Conservation (phyloP, 2,113 vertebrate genomes). For the Casuarius casuarius region DNA sequence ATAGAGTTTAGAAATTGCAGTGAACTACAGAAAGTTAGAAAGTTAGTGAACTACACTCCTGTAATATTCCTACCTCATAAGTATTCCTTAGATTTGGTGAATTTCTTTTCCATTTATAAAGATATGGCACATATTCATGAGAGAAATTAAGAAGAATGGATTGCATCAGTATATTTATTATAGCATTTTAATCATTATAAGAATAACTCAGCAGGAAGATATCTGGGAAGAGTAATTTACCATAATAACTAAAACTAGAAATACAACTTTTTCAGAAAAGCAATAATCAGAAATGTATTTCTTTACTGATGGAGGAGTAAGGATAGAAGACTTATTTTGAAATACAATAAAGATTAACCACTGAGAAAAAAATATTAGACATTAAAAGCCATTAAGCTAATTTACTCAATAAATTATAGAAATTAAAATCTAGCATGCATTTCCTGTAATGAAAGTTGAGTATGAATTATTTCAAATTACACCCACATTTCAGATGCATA, state of each 20-base stretch:
- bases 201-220: slow-evolving; percentile 3
- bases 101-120: neutral
- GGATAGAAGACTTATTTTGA: slow-evolving; percentile 44
- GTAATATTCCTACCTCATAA: neutral
- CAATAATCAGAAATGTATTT: slow-evolving; percentile 42
- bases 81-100: neutral
- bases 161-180: neutral
- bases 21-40: no score
- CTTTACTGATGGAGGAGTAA: slow-evolving; percentile 16
- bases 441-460: slow-evolving; percentile 36
- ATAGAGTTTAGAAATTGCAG: neutral
- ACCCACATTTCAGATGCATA: neutral
- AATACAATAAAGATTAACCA: slow-evolving; percentile 55
- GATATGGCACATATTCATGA: neutral
- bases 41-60: neutral
- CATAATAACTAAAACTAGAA: slow-evolving; percentile 43
- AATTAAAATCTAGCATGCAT: slow-evolving; percentile 25
- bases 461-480: slow-evolving; percentile 38
- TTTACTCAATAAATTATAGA: slow-evolving; percentile 54
- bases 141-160: neutral
- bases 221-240: slow-evolving; percentile 13
- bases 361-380: slow-evolving; percentile 1
- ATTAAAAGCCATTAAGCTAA: slow-evolving; percentile 52
- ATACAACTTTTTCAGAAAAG: slow-evolving; percentile 40
- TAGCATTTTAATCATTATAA: slow-evolving; percentile 3